phyloP scores from a whole-genome alignment of 2,113 vertebrate genomes.

The Dasyurus viverrinus region DNA sequence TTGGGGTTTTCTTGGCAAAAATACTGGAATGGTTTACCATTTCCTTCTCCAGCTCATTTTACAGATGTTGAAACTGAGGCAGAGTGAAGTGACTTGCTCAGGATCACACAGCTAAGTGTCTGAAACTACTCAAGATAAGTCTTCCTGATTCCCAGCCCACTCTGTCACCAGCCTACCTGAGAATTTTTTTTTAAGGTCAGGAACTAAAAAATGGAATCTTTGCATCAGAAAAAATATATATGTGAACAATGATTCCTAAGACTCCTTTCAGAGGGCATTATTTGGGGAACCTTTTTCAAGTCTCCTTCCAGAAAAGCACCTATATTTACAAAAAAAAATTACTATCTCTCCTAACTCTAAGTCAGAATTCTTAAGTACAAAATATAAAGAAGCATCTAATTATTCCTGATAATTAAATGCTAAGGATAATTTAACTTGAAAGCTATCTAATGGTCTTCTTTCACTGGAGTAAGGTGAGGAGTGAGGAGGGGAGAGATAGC shows the following conservation, averaged over 20 bases:
- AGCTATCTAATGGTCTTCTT: not conserved
- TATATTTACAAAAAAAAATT: not conserved
- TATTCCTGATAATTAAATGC: not conserved
- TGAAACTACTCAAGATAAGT: not conserved
- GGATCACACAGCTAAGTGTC: not conserved
- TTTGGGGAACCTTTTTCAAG: not conserved
- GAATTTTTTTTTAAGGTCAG: not conserved
- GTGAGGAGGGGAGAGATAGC: not conserved
- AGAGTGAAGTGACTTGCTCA: not conserved
- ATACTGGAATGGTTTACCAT: not conserved
- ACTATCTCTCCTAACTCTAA: not conserved
- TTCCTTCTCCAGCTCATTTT: too few species aligned
- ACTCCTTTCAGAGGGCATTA: not conserved
- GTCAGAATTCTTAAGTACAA: not conserved
- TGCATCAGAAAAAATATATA: not conserved
- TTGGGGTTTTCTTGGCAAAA: not conserved
- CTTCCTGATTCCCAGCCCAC: not conserved
- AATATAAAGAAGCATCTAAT: not conserved
- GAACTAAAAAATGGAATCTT: not conserved
- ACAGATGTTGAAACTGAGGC: too few species aligned
- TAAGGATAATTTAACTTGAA: not conserved
- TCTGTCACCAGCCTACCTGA: not conserved
- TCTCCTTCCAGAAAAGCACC: not conserved
- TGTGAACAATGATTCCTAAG: not conserved
- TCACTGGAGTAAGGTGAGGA: too few species aligned